Conservation (phyloP, 2,888 invertebrate species). For the Tinea pellionella region DNA sequence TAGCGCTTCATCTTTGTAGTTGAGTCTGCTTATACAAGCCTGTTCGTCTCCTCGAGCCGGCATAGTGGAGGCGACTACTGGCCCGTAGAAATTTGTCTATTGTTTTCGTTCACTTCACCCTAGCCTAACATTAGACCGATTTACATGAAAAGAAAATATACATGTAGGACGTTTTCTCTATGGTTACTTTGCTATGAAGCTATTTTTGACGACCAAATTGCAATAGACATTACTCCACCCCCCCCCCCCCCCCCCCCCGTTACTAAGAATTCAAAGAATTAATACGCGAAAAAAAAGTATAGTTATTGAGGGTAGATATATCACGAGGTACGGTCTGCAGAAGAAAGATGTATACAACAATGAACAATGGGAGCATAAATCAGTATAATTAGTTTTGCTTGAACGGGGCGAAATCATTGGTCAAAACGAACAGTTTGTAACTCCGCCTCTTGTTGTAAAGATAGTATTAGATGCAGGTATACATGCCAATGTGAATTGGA, state of each 20-base stretch:
- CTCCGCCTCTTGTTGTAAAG: constrained; percentile 66
- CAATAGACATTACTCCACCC: neutral
- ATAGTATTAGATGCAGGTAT: constrained; percentile 44
- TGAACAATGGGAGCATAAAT: constrained; percentile 94
- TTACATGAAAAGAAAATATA: too few relatives aligned
- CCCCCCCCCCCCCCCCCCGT: neutral
- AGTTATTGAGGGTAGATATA: constrained; percentile 23
- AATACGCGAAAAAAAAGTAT: neutral
- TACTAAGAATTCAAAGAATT: neutral
- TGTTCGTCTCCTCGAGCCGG: too few relatives aligned
- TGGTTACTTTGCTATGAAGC: too few relatives aligned
- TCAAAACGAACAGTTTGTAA: constrained; percentile 66
- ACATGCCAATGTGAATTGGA: constrained; percentile 46
- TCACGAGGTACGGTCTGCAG: constrained; percentile 42
- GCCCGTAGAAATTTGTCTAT: too few relatives aligned
- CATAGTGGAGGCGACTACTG: too few relatives aligned
- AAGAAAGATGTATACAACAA: constrained; percentile 76
- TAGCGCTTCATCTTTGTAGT: too few relatives aligned
- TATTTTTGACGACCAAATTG: too few relatives aligned
- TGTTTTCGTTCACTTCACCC: too few relatives aligned
- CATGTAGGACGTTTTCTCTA: too few relatives aligned
- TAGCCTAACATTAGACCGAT: too few relatives aligned
- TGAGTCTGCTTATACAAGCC: too few relatives aligned
- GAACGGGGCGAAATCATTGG: constrained; percentile 74
- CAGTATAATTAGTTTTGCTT: constrained; percentile 90